Conservation (phyloP, 2,113 vertebrate species). For the Aphelocoma coerulescens region DNA sequence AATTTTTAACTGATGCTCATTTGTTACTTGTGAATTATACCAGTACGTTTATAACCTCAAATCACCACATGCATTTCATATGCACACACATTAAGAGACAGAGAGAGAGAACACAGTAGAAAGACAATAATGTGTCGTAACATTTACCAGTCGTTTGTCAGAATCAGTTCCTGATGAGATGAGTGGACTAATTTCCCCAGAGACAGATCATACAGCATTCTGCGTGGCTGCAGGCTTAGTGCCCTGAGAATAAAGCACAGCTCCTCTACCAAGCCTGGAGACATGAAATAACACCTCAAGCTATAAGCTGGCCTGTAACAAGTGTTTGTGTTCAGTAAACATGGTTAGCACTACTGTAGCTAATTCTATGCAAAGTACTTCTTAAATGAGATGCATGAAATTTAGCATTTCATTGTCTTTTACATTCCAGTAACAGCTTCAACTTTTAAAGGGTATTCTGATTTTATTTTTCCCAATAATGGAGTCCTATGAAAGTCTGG, state of each 20-base stretch:
- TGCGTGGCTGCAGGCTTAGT: background rate
- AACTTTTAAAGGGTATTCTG: background rate
- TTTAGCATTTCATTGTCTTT: background rate
- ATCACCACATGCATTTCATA: background rate
- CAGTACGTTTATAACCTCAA: background rate
- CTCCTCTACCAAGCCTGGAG: background rate
- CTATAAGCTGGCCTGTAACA: background rate
- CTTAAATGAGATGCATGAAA: background rate
- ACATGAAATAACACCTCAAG: background rate
- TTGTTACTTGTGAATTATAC: slow-evolving; percentile 1
- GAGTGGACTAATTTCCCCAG: slow-evolving; percentile 33
- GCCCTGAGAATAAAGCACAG: background rate
- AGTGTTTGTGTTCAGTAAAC: background rate
- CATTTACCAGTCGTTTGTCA: background rate
- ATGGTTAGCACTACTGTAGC: background rate
- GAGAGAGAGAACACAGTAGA: background rate
- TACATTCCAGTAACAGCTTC: background rate
- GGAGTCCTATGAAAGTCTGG: background rate
- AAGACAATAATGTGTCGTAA: background rate
- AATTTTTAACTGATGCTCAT: background rate
- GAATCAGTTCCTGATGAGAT: slow-evolving; percentile 34
- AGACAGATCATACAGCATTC: background rate
- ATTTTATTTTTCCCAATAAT: background rate
- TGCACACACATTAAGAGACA: background rate
- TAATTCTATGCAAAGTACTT: background rate